Base-by-base conservation (phyloP, 2,113 vertebrate species). In the Suncus etruscus region DNA sequence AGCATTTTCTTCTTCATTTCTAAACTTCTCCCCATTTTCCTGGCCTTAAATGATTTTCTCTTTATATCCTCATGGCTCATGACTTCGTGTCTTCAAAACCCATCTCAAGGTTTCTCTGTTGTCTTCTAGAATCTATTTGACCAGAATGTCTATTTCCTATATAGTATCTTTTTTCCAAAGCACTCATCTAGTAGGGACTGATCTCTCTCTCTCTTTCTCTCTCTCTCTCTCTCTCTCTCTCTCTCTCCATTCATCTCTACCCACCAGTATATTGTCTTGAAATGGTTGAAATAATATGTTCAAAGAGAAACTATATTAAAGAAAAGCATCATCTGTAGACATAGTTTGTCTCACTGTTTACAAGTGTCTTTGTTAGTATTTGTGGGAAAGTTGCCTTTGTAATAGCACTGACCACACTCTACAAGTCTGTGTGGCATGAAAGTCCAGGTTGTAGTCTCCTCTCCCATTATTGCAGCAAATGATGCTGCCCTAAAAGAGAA, bases 1-100 rank as follows among this genome's bases (percentile, higher is more conserved):
- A 65, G n/a, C 11, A 51, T 51, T 86, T 86, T 86, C 14, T 32
- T 16, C 6, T 48, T 90, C 24, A 22, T 0, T 32, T 79, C 18
- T 22, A 25, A 68, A 12, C 1, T 50, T 8, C 11, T 3, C 12
- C 11, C 31, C 65, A 15, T 3, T 74, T 8, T 78, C n/a, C 54
- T 45, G 84, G 48, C 25, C n/a, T 48, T 73, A 87, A 91, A 72
- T 69, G 51, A 1, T 63, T 20, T 83, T 58, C 16, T 58, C 16
- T 29, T 70, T 92, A 58, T 22, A 45, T 27, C 4, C 22, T 29
- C 22, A 11, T 22, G 47, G 6, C 47, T 39, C 58, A 20, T 61
- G 18, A 72, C 11, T 74, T 74, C 66, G 83, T 31, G 31, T 70
- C 48, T 84, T 85, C 48, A 78, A 31, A 86, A 72, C 9, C 85